These are phyloP conservation scores for Zaprionus bogoriensis DNA, from an alignment of 2,888 invertebrate species.

Conservation along the genomic window DNA sequence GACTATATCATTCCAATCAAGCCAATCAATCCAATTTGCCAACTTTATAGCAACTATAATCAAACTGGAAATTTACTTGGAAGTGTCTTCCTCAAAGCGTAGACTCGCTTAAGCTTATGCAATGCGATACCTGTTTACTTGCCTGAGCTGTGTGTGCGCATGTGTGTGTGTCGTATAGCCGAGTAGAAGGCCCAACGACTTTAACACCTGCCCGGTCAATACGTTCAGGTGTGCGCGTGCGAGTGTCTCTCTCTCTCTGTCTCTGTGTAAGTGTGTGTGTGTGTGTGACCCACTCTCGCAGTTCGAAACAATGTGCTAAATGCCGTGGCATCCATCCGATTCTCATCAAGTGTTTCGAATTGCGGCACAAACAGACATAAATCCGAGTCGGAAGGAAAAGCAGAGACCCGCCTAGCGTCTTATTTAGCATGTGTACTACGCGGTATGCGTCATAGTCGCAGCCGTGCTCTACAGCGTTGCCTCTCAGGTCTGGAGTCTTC, in stretches of 20 bases:
- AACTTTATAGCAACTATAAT: no score
- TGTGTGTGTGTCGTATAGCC: no score
- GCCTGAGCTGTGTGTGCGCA: neutral
- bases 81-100: neutral
- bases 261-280: neutral
- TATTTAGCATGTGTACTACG: conserved; percentile 51
- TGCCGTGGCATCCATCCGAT: conserved; percentile 22
- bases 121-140: neutral
- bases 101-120: neutral
- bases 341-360: conserved; percentile 48
- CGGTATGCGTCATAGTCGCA: conserved; percentile 48
- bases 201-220: conserved; percentile 7
- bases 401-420: conserved; percentile 18
- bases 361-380: conserved; percentile 34
- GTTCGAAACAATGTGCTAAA: conserved; percentile 20
- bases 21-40: neutral
- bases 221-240: neutral
- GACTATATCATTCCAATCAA: neutral
- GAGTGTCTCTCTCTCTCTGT: no score
- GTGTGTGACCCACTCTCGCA: conserved; percentile 20
- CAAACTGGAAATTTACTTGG: neutral
- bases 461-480: no score
- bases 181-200: conserved; percentile 7
- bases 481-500: neutral
- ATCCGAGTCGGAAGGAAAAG: conserved; percentile 9